Evolutionary conservation across 2,797 vertebrate genomes (phyloP), one percentile per base, ranked within the genome.

Genomic region (Distichodus sexfasciatus): DNA sequence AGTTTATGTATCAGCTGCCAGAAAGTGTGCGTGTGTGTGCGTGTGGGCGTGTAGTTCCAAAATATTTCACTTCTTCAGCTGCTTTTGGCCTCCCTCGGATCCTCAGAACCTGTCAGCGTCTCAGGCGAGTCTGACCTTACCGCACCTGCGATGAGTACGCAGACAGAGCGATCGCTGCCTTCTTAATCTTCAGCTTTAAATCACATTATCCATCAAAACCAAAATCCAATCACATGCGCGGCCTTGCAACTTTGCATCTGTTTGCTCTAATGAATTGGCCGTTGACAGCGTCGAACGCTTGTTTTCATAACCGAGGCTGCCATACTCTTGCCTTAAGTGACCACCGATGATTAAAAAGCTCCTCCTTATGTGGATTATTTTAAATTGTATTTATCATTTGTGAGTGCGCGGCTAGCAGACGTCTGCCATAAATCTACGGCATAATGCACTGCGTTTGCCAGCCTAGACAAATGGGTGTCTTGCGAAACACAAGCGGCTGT

Each of bases 21-120:
- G 75, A 82, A 74, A 61, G 54, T 74, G 77, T 75, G 77, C 69
- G 71, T 81, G n/a, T n/a, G n/a, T n/a, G n/a, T n/a, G n/a, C n/a
- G n/a, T n/a, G n/a, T n/a, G n/a, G n/a, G n/a, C n/a, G n/a, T n/a
- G n/a, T n/a, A n/a, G n/a, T 80, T 80, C 63, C 44, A 83, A 84
- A 71, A 43, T 66, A 67, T 71, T 50, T 80, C 70, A 69, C 79
- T 74, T 62, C 74, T 74, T 83, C 76, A 78, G 62, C 60, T 73
- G 71, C 69, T 71, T 62, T 76, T 69, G 81, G 81, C 82, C 85
- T 76, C 79, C 83, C 82, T 83, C 79, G 75, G 10, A 71, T 53
- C 76, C 83, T 83, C 79, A 75, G 10, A 71, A 55, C 76, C 83
- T 79, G 86, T 81, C 76, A 59, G 85, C 21, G 66, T 58, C 50